These are phyloP conservation scores for Nannobrachium achirus DNA, from an alignment of 2,113 vertebrate species.

Conservation along the genomic window DNA sequence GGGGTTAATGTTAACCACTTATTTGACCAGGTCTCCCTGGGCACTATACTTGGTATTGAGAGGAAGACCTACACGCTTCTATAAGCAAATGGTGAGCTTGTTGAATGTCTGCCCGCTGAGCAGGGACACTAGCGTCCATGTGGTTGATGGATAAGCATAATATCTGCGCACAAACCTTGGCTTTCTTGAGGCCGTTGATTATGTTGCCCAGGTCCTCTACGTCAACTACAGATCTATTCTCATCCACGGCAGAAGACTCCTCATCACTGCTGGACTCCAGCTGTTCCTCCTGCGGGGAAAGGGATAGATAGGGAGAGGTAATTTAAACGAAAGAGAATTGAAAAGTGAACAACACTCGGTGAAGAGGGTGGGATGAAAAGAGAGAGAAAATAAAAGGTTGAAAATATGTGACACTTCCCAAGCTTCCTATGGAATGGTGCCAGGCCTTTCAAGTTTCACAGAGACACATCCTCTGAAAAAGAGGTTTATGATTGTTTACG, in stretches of 20 bases:
- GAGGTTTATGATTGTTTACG: not conserved
- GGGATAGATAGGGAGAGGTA: not conserved
- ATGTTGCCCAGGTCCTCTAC: conserved; percentile 90
- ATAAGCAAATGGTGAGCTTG: too few species aligned
- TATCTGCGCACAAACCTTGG: conserved; percentile 83
- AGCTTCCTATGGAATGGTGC: too few species aligned
- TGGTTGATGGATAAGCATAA: not conserved
- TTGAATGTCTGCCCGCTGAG: too few species aligned
- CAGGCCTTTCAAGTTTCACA: too few species aligned
- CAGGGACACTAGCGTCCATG: not conserved
- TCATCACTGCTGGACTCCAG: conserved; percentile 88
- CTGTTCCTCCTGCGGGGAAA: conserved; percentile 70
- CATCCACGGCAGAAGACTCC: conserved; percentile 67
- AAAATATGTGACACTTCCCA: not conserved
- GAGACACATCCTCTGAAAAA: not conserved
- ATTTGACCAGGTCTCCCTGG: too few species aligned
- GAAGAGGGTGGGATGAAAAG: not conserved
- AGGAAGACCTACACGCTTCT: too few species aligned
- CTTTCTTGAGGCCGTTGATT: conserved; percentile 83
- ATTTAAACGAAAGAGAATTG: not conserved
- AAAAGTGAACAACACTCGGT: not conserved
- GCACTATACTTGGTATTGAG: too few species aligned
- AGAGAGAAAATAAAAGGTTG: not conserved
- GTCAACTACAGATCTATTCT: conserved; percentile 79
- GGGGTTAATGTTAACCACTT: too few species aligned